A percentile compares a stretch with the other conserved stretches of the same genome.
phyloP scores from a whole-genome alignment of 2,797 vertebrate species.

The Enteromius fasciolatus region DNA sequence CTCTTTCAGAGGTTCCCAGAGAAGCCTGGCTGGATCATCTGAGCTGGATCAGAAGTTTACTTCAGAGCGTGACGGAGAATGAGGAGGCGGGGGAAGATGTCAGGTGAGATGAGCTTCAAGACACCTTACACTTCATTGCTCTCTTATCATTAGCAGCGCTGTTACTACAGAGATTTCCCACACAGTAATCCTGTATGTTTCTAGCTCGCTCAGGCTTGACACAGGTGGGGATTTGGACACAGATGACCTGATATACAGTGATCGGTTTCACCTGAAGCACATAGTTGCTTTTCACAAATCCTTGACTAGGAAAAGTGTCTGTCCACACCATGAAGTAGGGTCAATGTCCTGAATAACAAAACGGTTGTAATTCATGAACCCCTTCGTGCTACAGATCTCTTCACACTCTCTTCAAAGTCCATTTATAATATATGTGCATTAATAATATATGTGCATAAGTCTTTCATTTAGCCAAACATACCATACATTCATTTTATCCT shows the following conservation, averaged over 20 bases:
- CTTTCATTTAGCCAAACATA: neutral
- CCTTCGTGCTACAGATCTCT: neutral
- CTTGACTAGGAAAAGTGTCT: neutral
- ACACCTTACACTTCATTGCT: constrained; percentile 15
- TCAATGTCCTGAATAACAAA: neutral
- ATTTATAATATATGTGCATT: neutral
- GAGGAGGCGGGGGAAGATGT: constrained; percentile 63
- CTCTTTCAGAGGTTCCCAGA: constrained; percentile 71
- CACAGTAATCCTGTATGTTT: constrained; percentile 5
- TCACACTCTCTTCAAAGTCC: neutral
- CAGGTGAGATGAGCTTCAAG: constrained; percentile 51
- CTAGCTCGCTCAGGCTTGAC: constrained; percentile 8
- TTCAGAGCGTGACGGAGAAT: constrained; percentile 72
- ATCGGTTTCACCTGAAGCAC: neutral
- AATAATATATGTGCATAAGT: neutral
- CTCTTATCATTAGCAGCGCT: constrained; percentile 1
- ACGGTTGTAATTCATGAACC: neutral
- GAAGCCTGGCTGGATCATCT: constrained; percentile 74
- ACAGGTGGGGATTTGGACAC: constrained; percentile 22
- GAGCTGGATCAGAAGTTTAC: constrained; percentile 71
- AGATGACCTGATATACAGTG: constrained; percentile 3
- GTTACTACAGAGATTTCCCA: neutral
- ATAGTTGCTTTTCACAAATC: neutral
- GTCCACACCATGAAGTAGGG: neutral
- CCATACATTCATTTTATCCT: neutral